Evolutionary conservation across 1,140 invertebrate species (phyloP), one percentile per base, ranked within the genome.

Genomic region (Drosophila bocki): DNA sequence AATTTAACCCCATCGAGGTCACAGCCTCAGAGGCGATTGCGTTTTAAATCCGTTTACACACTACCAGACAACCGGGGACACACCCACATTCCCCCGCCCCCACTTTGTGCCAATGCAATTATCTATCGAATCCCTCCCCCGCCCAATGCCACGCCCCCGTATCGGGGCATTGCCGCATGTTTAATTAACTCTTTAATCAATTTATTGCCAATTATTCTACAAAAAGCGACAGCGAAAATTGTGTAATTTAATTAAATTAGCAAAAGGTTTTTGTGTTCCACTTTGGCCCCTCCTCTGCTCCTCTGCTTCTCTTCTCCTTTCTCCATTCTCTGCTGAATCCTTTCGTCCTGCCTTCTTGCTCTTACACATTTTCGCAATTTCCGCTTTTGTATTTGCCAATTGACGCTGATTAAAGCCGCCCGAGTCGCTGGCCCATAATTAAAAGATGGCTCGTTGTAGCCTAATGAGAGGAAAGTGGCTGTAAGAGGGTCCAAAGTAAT

Each of bases 181-280:
- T 87, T 87, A 87, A 87, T 87, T 87, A 85, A 87, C 77, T 80
- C 84, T 88, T 87, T 87, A 87, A 87, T 87, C 80, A 87, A 87
- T 87, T 87, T 87, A 87, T 87, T 87, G 84, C 80, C 84, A 87
- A 87, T 87, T 87, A 87, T 88, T 87, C 63, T 70, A 80, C 83
- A 88, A 88, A 87, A 78, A 87, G 83, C 84, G 84, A 65, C 83
- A 84, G 77, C 81, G 84, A 83, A 87, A 88, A 87, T 87, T 67
- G 72, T 83, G 75, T 88, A 87, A 87, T 88, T 87, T 88, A 87
- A 87, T 87, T 87, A 87, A 87, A 82, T 88, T 87, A 83, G 84
- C 72, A 88, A 87, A 87, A 88, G 83, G 83, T 87, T 88, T 87
- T 83, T 78, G 77, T 88, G 84, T 83, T 29, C 58, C n/a, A 44